Base-by-base conservation (phyloP, 2,113 vertebrate species). In the Chloebia gouldiae region DNA sequence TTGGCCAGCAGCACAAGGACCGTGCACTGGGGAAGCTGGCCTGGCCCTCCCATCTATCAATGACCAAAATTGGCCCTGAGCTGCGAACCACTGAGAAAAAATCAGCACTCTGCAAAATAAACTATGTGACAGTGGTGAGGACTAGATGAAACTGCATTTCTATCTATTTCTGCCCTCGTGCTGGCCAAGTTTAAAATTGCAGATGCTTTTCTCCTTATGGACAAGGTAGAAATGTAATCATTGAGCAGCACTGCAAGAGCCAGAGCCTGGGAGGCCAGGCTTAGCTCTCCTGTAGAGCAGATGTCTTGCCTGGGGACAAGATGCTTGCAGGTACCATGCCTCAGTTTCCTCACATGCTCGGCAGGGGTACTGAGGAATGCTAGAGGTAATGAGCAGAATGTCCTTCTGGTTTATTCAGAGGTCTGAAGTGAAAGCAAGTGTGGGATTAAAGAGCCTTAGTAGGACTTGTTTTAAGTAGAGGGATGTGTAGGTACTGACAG, bases 1-100 rank as follows among this genome's bases (percentile, higher is more conserved):
- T 81, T 93, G 93, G 96, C 91, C 72, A 90, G 91, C 88, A 93
- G 63, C 64, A 65, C 86, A 39, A 84, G 78, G 81, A 88, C 94
- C 19, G 5, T 90, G 81, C 4, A 12, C 83, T 92, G 66, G 90
- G 80, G 93, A 95, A 93, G 87, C 84, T 95, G 94, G 95, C 95
- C 83, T 94, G 76, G 81, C 54, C 28, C 20, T 96, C 47, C 33
- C 35, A 93, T 97, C 81, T 96, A 50, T 97, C 86, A 88, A 81
- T 96, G 96, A 96, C 96, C 96, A 97, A 95, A 95, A 95, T 95
- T 96, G 96, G 96, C 93, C 94, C 96, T 95, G 88, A 92, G 71
- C 83, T 93, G 91, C 2, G 1, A 95, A 90, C 81, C 0, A 0
- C 93, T 84, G 65, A 80, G 69, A 91, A 95, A 91, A 90, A 91